Conservation (phyloP, 2,797 vertebrate species). For the Meriones psammophilus region DNA sequence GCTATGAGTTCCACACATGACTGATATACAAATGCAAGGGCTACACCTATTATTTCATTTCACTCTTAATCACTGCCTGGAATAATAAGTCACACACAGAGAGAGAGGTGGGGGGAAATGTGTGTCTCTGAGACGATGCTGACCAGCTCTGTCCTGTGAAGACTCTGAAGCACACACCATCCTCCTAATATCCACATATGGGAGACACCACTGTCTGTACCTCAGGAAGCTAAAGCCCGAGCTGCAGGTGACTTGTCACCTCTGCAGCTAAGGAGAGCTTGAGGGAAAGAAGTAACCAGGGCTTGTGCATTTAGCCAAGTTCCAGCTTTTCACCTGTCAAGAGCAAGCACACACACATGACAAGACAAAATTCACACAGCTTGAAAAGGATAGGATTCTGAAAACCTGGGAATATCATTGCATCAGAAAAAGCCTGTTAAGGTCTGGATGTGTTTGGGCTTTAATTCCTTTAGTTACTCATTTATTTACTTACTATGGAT, state of each 20-base stretch:
- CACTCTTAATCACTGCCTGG: neutral
- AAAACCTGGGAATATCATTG: neutral
- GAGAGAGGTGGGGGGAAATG: neutral
- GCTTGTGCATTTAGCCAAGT: neutral
- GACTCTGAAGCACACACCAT: neutral
- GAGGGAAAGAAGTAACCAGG: neutral
- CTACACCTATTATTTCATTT: neutral
- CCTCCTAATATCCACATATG: neutral
- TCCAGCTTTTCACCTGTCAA: neutral
- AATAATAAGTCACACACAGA: neutral
- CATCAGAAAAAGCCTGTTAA: neutral
- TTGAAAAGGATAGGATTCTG: neutral
- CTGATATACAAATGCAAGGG: neutral
- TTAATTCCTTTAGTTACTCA: neutral
- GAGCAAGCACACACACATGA: neutral
- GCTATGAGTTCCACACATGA: neutral
- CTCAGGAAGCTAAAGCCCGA: neutral
- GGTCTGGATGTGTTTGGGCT: neutral
- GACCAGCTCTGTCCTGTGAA: neutral
- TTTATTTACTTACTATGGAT: neutral
- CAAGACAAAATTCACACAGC: neutral
- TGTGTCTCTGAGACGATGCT: neutral
- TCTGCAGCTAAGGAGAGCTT: neutral
- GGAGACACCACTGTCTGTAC: neutral
- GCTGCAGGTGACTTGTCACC: neutral